Percentiles rank a stretch among this genome's conserved stretches.
These are phyloP conservation scores for Cordylochernes scorpioides DNA, from an alignment of 2,888 invertebrate species.

Conservation along the genomic window DNA sequence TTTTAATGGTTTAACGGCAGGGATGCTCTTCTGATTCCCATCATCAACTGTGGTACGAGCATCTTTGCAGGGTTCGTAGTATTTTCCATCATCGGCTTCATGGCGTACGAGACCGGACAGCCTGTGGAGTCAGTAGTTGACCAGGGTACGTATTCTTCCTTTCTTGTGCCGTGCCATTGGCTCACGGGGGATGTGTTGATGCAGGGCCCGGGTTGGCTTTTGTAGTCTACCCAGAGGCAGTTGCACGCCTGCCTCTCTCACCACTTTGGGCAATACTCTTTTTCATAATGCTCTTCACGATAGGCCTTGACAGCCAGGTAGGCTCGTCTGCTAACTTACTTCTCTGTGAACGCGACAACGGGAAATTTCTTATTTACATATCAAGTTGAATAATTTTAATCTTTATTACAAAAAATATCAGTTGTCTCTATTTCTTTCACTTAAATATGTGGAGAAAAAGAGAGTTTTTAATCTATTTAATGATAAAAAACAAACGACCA, in stretches of 20 bases:
- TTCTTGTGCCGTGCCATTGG: background rate
- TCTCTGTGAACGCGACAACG: no score
- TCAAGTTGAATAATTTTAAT: no score
- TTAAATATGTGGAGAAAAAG: no score
- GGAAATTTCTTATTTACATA: no score
- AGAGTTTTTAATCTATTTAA: no score
- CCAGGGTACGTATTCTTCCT: constrained; percentile 5
- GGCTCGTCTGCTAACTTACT: no score
- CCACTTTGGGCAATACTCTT: constrained; percentile 54
- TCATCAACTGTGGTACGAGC: constrained; percentile 14
- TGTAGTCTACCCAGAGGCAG: constrained; percentile 51
- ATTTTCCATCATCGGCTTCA: constrained; percentile 16
- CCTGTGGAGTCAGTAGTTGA: constrained; percentile 66
- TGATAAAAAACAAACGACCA: no score
- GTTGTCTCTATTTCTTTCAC: no score
- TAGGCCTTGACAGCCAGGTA: constrained; percentile 34
- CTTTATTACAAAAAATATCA: no score
- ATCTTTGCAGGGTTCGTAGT: constrained; percentile 16
- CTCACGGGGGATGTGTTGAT: constrained; percentile 1
- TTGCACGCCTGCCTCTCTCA: constrained; percentile 44
- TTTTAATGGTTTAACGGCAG: no score
- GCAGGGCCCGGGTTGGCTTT: constrained; percentile 42
- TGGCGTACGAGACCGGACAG: constrained; percentile 30
- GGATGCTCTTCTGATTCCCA: constrained; percentile 13
- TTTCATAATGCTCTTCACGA: constrained; percentile 45